Percentiles rank a stretch among this genome's conserved stretches.
phyloP scores from a whole-genome alignment of 2,888 invertebrate genomes.

The Trachelus iudaicus region DNA sequence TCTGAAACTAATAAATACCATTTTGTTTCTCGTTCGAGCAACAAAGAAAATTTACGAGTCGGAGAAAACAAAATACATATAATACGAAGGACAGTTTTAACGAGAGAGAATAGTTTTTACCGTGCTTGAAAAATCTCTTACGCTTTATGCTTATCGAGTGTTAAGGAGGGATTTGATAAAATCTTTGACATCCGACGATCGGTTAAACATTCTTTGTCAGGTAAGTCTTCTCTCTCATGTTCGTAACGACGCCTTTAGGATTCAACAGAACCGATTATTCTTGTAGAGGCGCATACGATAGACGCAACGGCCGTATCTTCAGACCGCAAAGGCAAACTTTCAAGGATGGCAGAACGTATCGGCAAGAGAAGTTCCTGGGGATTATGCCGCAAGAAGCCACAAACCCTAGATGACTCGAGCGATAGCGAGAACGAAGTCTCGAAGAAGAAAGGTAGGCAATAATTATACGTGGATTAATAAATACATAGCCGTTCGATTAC shows the following conservation, averaged over 20 bases:
- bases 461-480: background rate
- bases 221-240: background rate
- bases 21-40: background rate
- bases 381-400: slow-evolving; percentile 25
- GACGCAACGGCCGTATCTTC: background rate
- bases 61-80: background rate
- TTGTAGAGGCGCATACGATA: background rate
- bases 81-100: background rate
- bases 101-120: background rate
- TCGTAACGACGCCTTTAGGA: background rate
- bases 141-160: background rate
- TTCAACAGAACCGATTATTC: background rate
- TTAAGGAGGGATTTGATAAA: background rate
- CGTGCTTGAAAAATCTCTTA: background rate
- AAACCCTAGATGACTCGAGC: slow-evolving; percentile 18
- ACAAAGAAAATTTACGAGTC: background rate
- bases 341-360: slow-evolving; percentile 6
- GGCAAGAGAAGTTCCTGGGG: slow-evolving; percentile 11
- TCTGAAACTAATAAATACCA: background rate
- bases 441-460: background rate
- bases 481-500: background rate
- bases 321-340: background rate
- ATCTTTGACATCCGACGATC: background rate
- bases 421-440: background rate
- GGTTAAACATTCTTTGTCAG: background rate